These are phyloP conservation scores for Gnathonemus longibarbis DNA, from an alignment of 2,113 vertebrate genomes.

Conservation along the genomic window DNA sequence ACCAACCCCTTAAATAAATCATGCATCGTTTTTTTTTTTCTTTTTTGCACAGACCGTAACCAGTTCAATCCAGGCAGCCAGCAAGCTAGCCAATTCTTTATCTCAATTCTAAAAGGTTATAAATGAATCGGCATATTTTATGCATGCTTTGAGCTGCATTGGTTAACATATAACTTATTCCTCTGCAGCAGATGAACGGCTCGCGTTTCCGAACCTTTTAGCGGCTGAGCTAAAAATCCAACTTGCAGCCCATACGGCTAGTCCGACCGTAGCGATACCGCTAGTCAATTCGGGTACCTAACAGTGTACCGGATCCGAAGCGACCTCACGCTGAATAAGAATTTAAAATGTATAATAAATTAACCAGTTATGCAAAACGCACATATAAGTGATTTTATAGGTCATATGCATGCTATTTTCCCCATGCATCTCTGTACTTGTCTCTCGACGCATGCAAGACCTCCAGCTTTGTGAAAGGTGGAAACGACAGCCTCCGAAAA, in stretches of 20 bases:
- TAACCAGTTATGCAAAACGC: neutral
- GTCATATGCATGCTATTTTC: neutral
- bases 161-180: neutral
- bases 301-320: neutral
- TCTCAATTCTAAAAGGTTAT: neutral
- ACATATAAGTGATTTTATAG: neutral
- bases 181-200: neutral
- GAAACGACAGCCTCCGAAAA: neutral
- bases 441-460: neutral
- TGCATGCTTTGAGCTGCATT: neutral
- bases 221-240: neutral
- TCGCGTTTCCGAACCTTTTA: neutral
- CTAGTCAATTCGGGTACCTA: neutral
- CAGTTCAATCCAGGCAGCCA: neutral
- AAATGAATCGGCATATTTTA: neutral
- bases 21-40: neutral
- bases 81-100: neutral
- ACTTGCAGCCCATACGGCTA: neutral
- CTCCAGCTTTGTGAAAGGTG: neutral
- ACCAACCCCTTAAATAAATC: constrained; percentile 3
- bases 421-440: neutral
- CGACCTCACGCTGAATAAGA: neutral
- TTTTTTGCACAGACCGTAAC: neutral
- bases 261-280: neutral
- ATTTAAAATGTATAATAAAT: neutral